Evolutionary conservation across 2,113 vertebrate species (phyloP).

Genomic region (Panurus biarmicus): DNA sequence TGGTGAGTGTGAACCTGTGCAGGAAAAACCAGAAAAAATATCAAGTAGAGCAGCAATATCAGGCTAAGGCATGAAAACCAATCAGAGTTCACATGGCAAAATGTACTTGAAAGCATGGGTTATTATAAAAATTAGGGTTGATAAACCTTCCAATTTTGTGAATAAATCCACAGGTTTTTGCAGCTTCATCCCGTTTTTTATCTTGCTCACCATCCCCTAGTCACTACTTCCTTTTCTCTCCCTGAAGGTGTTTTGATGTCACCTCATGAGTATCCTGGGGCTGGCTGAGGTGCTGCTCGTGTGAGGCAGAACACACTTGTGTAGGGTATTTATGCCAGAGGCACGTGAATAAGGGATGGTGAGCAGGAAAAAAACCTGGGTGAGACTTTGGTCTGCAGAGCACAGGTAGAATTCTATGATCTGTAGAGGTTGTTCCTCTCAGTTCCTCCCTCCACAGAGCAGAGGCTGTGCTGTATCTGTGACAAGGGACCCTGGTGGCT

Average conservation of each 20-base stretch:
- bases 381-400: not conserved
- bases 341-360: not conserved
- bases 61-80: not conserved
- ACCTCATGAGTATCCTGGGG: not conserved
- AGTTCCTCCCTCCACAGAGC: not conserved
- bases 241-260: not conserved
- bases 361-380: not conserved
- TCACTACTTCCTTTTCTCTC: not conserved
- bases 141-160: not conserved
- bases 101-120: not conserved
- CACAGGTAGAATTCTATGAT: not conserved
- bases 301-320: not conserved
- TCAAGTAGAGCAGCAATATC: not conserved
- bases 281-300: not conserved
- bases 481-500: not conserved
- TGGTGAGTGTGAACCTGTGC: not conserved
- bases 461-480: not conserved
- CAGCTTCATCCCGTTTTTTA: not conserved
- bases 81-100: not conserved
- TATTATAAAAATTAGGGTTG: not conserved
- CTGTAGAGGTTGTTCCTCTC: not conserved
- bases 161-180: not conserved
- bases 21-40: conserved; percentile 8
- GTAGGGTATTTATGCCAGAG: not conserved
- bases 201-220: not conserved